These are phyloP conservation scores for Leptodactylus fuscus DNA, from an alignment of 2,113 vertebrate genomes.

Conservation along the genomic window DNA sequence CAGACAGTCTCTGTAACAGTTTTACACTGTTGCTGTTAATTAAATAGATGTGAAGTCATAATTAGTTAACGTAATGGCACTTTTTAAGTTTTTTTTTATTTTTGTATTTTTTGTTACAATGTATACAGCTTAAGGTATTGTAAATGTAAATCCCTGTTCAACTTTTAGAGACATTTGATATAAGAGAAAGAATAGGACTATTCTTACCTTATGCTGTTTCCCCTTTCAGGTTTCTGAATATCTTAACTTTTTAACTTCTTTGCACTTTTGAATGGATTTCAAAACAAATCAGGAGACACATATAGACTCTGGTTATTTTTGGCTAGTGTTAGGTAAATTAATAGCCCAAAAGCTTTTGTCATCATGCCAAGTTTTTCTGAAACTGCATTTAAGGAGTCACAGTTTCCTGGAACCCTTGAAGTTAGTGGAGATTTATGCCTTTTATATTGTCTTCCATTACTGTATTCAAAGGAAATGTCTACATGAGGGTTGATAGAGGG, in stretches of 20 bases:
- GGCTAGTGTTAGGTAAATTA: constrained; percentile 76
- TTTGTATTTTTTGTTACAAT: background rate
- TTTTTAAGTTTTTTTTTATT: no score
- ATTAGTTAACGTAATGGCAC: no score
- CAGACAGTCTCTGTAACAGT: background rate
- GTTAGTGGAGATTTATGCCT: constrained; percentile 74
- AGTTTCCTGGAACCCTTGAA: constrained; percentile 76
- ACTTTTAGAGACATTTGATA: constrained; percentile 66
- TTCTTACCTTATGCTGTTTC: constrained; percentile 69
- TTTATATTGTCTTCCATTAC: constrained; percentile 75
- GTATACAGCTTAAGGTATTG: background rate
- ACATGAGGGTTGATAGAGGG: constrained; percentile 76
- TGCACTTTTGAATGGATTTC: constrained; percentile 78
- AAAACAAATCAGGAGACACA: constrained; percentile 85
- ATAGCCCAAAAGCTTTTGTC: constrained; percentile 77
- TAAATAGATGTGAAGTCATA: background rate
- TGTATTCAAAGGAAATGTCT: constrained; percentile 77
- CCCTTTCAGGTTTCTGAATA: constrained; percentile 70
- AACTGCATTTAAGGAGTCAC: constrained; percentile 70
- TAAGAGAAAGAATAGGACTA: constrained; percentile 73
- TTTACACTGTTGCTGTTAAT: background rate
- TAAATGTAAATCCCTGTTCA: constrained; percentile 60
- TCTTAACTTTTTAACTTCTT: constrained; percentile 75
- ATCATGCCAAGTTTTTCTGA: constrained; percentile 75
- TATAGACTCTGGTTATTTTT: constrained; percentile 78